A percentile compares a stretch with the other conserved stretches of the same genome.
Conservation (phyloP, 2,113 vertebrate genomes). For the Nibea coibor region DNA sequence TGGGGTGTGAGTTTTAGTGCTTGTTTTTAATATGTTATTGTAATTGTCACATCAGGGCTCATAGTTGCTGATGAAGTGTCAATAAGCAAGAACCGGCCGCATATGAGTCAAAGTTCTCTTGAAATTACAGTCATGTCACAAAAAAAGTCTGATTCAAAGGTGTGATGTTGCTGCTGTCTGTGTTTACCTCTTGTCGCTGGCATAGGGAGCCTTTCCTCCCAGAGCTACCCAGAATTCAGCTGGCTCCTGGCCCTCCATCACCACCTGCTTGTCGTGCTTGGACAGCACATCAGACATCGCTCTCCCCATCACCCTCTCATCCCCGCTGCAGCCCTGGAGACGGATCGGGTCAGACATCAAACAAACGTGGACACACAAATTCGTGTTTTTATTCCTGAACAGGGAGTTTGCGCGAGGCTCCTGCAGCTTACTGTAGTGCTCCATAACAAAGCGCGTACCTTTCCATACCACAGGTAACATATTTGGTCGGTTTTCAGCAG, state of each 20-base stretch:
- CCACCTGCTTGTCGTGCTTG: constrained; percentile 87
- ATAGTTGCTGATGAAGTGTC: neutral
- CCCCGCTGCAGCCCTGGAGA: constrained; percentile 90
- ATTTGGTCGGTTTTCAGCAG: constrained; percentile 82
- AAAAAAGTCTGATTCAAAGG: neutral
- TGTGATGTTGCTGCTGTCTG: neutral
- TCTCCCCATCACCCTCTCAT: constrained; percentile 92
- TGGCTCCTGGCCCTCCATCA: constrained; percentile 92
- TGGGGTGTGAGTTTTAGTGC: constrained; percentile 1
- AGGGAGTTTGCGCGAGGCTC: neutral
- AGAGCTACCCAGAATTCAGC: constrained; percentile 91
- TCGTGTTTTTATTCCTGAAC: neutral
- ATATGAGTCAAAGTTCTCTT: neutral
- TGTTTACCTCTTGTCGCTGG: constrained; percentile 89
- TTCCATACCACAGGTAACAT: constrained; percentile 92
- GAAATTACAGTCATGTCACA: neutral
- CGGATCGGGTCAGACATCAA: constrained; percentile 4
- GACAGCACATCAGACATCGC: constrained; percentile 86
- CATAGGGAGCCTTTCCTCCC: constrained; percentile 90
- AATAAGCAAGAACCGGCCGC: neutral
- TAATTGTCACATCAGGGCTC: neutral
- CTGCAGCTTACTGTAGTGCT: neutral
- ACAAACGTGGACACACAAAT: neutral
- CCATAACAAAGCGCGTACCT: constrained; percentile 77
- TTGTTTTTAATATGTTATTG: neutral